phyloP scores from a whole-genome alignment of 2,113 vertebrate species.

The Neoarius graeffei region DNA sequence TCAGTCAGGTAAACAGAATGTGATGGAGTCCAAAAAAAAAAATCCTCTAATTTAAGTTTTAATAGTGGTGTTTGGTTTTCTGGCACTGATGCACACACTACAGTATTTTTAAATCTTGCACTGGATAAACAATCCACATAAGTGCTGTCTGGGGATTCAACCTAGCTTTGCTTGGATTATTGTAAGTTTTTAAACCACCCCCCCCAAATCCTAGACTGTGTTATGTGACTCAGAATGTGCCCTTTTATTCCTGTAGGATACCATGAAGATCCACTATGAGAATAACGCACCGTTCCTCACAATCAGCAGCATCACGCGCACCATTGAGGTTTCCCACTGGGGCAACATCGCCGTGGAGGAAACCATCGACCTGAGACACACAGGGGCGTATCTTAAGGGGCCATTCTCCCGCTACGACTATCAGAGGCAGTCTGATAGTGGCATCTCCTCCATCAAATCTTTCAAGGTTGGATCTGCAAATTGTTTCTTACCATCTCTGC shows the following conservation, averaged over 20 bases:
- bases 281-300: constrained; percentile 96
- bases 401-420: constrained; percentile 98
- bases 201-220: too few species aligned
- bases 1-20: constrained; percentile 83
- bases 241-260: constrained; percentile 73
- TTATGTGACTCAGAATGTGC: background rate
- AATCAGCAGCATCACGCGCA: constrained; percentile 89
- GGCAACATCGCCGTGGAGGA: constrained; percentile 98
- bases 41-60: too few species aligned
- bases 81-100: too few species aligned
- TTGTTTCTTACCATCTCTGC: background rate
- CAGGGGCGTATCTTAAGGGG: constrained; percentile 90
- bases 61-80: too few species aligned
- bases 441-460: constrained; percentile 96
- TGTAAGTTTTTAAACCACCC: too few species aligned
- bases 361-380: constrained; percentile 92
- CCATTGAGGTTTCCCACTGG: constrained; percentile 98
- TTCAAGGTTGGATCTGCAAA: constrained; percentile 82
- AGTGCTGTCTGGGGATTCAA: too few species aligned
- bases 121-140: too few species aligned
- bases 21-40: too few species aligned
- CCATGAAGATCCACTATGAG: constrained; percentile 94
- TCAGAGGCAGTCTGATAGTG: constrained; percentile 96
- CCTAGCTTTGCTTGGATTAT: too few species aligned
- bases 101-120: too few species aligned